Base-by-base conservation (phyloP, 2,888 invertebrate genomes). In the Poecilus cupreus region DNA sequence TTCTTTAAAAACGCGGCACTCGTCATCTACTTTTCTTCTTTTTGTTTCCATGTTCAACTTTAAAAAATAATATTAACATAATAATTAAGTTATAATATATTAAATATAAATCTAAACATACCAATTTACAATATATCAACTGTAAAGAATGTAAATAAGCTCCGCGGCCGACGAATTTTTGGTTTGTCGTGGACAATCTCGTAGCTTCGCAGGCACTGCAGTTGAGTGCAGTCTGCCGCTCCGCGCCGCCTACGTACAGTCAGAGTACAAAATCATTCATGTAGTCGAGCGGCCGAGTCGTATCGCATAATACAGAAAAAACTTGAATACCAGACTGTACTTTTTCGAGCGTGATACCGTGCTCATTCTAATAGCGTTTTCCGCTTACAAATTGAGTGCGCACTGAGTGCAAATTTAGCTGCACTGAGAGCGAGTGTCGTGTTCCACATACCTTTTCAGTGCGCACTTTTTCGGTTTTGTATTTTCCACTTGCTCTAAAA, bases 1-100 rank as follows among this genome's bases (percentile, higher is more conserved):
- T 46, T 74, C 74, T 49, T 74, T 16, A 46, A 49, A 49, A 74
- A 49, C 46, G 49, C 74, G 74, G 39, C 70, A 74, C 49, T 74
- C 49, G 10, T 20, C 43, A 74, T 74, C 74, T 10, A 74, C 49
- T 74, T 74, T 74, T 46, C 74, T 46, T 74, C 20, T 74, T 49
- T 74, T 20, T 74, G 5, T 37, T 20, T 70, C 32, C 70, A 37
- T 70, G 13, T 16, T 70, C 37, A 70, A 37, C 70, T 32, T 70
- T 37, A 70, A 70, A 70, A 54, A 54, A 54, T 54, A 54, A 54
- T 54, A 54, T 54, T 54, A 54, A 54, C 54, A 54, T 54, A 16
- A 54, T 54, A 54, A 54, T 54, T 54, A 54, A 54, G n/a, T 54
- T 54, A 16, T 54, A 54, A 54, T 54, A 54, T 54, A 54, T 54